Evolutionary conservation across 2,888 invertebrate genomes (phyloP), one percentile per base, ranked within the genome.

Genomic region (Tachina fera): DNA sequence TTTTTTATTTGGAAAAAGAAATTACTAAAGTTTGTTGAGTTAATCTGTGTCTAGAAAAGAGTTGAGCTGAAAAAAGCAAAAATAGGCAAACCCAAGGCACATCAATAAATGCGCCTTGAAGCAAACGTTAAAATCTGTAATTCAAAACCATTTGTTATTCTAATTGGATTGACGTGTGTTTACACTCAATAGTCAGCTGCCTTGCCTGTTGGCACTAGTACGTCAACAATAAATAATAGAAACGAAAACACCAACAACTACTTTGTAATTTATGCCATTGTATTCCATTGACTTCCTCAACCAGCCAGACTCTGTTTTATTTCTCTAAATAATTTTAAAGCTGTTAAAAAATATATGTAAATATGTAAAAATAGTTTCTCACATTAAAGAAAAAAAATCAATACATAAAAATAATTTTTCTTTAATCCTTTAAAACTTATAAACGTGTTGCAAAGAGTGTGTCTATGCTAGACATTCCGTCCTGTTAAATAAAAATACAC

Each of bases 91-190:
- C n/a, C n/a, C n/a, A n/a, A n/a, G n/a, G n/a, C n/a, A n/a, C n/a
- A n/a, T n/a, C n/a, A n/a, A n/a, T n/a, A n/a, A n/a, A n/a, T n/a
- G n/a, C n/a, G n/a, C n/a, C n/a, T n/a, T n/a, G n/a, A n/a, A n/a
- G n/a, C n/a, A n/a, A 79, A 76, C 2, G 31, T 31, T 31, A 31
- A 79, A 56, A 74, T 71, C 53, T 71, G 86, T 86, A 86, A 86
- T 68, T 86, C 68, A 83, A 86, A 83, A 83, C 86, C 83, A 65
- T 76, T 83, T 83, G 76, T 76, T 83, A 22, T 80, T 83, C 86
- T 86, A 86, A 86, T 86, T 83, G 86, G 86, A 83, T 84, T 86
- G 86, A 86, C 81, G 83, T 83, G 80, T 75, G 80, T 83, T 80
- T 65, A 86, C 80, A 80, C 80, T 68, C 49, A 77, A 65, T 41